Conservation (phyloP, 2,888 invertebrate species). For the Epirrhoe tristata region DNA sequence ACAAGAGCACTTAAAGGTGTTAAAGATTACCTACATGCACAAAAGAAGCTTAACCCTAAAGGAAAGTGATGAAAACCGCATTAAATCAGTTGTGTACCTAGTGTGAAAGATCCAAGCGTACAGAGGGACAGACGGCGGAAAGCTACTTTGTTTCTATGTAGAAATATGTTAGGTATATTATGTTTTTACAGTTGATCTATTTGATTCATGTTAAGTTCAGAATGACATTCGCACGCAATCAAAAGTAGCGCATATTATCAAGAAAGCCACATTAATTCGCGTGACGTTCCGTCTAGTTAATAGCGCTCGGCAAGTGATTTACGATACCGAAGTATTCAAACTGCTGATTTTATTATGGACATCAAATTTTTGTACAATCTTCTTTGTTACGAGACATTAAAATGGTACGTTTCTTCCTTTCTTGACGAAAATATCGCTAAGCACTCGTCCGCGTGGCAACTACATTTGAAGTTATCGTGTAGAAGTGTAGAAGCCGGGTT, state of each 20-base stretch:
- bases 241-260: neutral
- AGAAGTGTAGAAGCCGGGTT: no score
- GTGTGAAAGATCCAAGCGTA: no score
- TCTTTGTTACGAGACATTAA: constrained; percentile 46
- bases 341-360: constrained; percentile 33
- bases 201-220: neutral
- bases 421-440: constrained; percentile 19
- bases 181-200: neutral
- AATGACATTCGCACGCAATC: neutral
- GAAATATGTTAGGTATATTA: neutral
- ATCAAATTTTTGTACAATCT: constrained; percentile 43
- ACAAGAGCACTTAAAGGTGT: no score
- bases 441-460: neutral
- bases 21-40: no score
- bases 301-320: constrained; percentile 38
- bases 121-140: no score
- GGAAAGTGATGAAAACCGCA: no score
- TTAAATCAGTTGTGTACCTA: no score
- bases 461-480: no score
- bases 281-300: constrained; percentile 24
- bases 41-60: no score
- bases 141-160: no score
- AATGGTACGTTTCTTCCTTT: constrained; percentile 42
- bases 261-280: constrained; percentile 11
- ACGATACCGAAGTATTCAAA: constrained; percentile 30